phyloP scores from a whole-genome alignment of 2,113 vertebrate species.

The Gobius niger region DNA sequence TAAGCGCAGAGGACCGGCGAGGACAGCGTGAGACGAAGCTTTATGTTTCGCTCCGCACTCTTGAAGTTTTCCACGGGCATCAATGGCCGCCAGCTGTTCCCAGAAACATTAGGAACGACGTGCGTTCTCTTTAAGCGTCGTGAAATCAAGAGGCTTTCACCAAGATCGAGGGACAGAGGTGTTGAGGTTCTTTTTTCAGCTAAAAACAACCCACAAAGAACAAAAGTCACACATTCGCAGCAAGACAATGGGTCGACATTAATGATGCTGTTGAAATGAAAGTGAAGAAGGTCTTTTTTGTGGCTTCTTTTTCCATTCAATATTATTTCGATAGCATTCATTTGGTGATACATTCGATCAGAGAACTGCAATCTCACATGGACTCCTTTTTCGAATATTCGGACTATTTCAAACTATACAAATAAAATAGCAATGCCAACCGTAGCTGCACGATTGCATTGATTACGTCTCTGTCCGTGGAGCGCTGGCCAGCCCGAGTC shows the following conservation, averaged over 20 bases:
- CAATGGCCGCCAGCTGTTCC: neutral
- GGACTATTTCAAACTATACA: too few species aligned
- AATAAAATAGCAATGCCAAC: slow-evolving; percentile 6
- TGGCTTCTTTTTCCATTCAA: too few species aligned
- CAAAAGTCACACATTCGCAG: neutral
- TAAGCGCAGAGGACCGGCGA: slow-evolving; percentile 33
- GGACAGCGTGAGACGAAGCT: slow-evolving; percentile 33
- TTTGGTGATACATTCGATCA: too few species aligned
- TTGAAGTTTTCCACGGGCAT: slow-evolving; percentile 10
- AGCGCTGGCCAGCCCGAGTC: neutral
- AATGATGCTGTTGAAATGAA: too few species aligned
- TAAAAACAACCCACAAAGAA: neutral
- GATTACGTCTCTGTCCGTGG: slow-evolving; percentile 19
- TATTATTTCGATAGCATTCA: too few species aligned
- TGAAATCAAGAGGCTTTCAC: neutral
- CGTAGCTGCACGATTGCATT: slow-evolving; percentile 13
- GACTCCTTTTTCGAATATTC: too few species aligned
- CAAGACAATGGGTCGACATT: neutral
- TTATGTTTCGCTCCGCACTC: slow-evolving; percentile 31
- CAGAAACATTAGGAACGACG: slow-evolving; percentile 15
- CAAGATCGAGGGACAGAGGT: neutral
- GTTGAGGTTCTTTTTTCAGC: neutral
- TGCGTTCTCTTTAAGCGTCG: slow-evolving; percentile 1
- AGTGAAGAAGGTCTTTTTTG: too few species aligned
- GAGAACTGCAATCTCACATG: too few species aligned